phyloP scores from a whole-genome alignment of 1,140 invertebrate species.

The Globodera ellingtonae region DNA sequence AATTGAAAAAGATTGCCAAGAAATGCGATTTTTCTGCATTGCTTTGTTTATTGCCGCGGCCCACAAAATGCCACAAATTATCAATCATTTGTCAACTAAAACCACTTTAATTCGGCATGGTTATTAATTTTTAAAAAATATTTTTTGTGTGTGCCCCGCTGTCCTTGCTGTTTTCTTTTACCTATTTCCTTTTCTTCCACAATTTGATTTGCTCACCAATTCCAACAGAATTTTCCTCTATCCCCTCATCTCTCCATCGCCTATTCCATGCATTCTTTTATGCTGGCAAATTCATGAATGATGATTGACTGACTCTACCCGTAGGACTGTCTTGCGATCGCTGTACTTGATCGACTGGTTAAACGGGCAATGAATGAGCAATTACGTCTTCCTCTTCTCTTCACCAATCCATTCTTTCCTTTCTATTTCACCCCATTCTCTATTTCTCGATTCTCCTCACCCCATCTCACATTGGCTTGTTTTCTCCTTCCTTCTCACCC shows the following conservation, averaged over 20 bases:
- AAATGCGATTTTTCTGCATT: too few relatives aligned
- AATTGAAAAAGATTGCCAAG: too few relatives aligned
- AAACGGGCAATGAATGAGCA: background rate
- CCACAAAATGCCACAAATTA: too few relatives aligned
- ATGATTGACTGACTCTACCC: constrained; percentile 17
- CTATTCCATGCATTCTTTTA: background rate
- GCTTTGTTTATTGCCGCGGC: too few relatives aligned
- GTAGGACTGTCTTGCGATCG: background rate
- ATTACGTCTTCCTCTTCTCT: constrained; percentile 3
- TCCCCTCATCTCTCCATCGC: background rate
- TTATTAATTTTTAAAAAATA: too few relatives aligned
- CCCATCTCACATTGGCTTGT: background rate
- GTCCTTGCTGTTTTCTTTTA: too few relatives aligned
- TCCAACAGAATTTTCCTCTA: too few relatives aligned
- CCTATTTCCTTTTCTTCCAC: background rate
- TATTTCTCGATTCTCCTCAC: background rate
- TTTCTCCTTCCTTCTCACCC: constrained; percentile 1
- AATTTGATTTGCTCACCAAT: background rate
- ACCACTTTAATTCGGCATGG: too few relatives aligned
- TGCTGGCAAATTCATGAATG: background rate
- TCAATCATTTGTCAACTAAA: too few relatives aligned
- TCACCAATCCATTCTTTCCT: background rate
- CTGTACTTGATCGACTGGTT: background rate
- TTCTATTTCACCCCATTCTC: constrained; percentile 8
- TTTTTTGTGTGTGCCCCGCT: too few relatives aligned